Percentiles rank a stretch among this genome's conserved stretches.
phyloP scores from a whole-genome alignment of 2,888 invertebrate genomes.

The Therioaphis trifolii region DNA sequence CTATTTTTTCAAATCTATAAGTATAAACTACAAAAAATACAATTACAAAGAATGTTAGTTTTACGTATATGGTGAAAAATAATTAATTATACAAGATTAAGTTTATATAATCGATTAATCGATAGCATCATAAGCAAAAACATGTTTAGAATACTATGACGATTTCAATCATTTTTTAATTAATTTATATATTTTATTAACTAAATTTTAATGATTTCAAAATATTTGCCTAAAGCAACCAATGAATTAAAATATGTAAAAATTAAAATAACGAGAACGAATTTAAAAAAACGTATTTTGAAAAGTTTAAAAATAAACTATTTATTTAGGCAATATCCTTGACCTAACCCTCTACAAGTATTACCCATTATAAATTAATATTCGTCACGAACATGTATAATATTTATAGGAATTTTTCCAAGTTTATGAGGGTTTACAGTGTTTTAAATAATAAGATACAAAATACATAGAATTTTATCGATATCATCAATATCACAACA shows the following conservation, averaged over 20 bases:
- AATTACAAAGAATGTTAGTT: too few relatives aligned
- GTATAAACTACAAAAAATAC: too few relatives aligned
- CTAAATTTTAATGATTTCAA: not conserved
- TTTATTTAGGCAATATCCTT: constrained; percentile 38
- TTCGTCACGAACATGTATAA: constrained; percentile 39
- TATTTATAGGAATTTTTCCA: constrained; percentile 10
- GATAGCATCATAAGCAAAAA: too few relatives aligned
- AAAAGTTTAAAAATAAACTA: constrained; percentile 2
- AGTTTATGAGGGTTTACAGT: too few relatives aligned
- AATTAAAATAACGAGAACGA: not conserved
- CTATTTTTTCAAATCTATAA: too few relatives aligned
- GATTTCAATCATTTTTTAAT: too few relatives aligned
- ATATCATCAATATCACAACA: not conserved
- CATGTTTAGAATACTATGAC: too few relatives aligned
- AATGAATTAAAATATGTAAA: not conserved
- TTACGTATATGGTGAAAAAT: too few relatives aligned
- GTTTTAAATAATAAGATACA: not conserved
- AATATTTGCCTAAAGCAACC: not conserved
- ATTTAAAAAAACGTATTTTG: not conserved
- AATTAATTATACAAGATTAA: too few relatives aligned
- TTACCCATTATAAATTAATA: constrained; percentile 15
- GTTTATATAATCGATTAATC: too few relatives aligned
- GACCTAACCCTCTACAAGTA: constrained; percentile 37
- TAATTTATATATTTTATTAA: too few relatives aligned
- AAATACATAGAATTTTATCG: not conserved